Evolutionary conservation across 2,797 vertebrate species (phyloP).

Genomic region (Enteromius treurensis): DNA sequence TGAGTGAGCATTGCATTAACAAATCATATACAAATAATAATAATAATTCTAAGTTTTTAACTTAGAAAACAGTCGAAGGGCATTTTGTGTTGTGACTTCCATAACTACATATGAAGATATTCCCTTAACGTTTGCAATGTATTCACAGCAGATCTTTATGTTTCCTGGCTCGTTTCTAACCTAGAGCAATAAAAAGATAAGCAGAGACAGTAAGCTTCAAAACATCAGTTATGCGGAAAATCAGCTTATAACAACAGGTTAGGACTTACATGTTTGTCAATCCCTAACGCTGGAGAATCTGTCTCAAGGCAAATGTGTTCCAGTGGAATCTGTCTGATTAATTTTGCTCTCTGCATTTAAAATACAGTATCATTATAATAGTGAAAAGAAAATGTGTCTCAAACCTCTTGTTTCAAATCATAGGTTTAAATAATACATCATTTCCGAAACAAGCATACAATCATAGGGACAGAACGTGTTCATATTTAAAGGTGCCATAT

Average conservation of each 20-base stretch:
- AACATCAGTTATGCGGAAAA: background rate
- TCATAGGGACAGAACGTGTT: background rate
- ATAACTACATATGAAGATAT: slow-evolving; percentile 60
- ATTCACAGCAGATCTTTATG: slow-evolving; percentile 61
- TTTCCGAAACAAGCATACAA: background rate
- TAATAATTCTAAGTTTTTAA: slow-evolving; percentile 42
- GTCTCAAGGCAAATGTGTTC: slow-evolving; percentile 75
- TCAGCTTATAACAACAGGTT: background rate
- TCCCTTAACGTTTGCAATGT: slow-evolving; percentile 66
- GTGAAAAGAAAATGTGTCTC: background rate
- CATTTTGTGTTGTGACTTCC: slow-evolving; percentile 66
- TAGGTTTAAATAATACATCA: background rate
- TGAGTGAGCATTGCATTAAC: background rate
- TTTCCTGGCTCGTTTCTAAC: slow-evolving; percentile 68
- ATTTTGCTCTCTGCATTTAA: slow-evolving; percentile 64
- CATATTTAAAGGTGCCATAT: background rate
- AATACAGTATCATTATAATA: background rate
- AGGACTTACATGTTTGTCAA: slow-evolving; percentile 61
- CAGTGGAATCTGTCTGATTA: slow-evolving; percentile 73
- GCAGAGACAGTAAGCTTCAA: background rate
- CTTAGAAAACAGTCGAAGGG: slow-evolving; percentile 66
- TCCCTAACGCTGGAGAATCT: slow-evolving; percentile 67
- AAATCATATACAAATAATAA: background rate
- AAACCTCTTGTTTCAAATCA: background rate
- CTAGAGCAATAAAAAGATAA: slow-evolving; percentile 49